A percentile compares a stretch with the other conserved stretches of the same genome.
Evolutionary conservation across 2,113 vertebrate genomes (phyloP).

Genomic region (Atrichornis clamosus): DNA sequence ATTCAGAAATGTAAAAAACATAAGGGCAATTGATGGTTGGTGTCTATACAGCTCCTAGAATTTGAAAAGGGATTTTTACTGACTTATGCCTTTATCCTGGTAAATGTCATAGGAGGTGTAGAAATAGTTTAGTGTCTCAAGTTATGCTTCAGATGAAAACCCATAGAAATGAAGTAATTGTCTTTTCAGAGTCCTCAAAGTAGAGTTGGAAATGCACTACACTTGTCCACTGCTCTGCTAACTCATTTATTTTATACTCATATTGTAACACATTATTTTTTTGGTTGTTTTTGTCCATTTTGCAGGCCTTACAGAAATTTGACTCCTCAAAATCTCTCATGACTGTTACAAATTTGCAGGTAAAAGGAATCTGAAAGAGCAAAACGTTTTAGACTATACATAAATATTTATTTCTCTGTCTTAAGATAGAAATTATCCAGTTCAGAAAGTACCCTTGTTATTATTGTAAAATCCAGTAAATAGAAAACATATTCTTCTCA

Average conservation of each 20-base stretch:
- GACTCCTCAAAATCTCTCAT: conserved; percentile 66
- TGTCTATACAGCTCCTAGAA: not conserved
- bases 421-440: not conserved
- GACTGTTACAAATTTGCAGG: conserved; percentile 70
- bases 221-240: not conserved
- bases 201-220: not conserved
- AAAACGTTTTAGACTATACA: not conserved
- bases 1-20: not conserved
- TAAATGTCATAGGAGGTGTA: not conserved
- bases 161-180: not conserved
- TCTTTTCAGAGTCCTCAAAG: not conserved
- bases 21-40: not conserved
- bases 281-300: conserved; percentile 28
- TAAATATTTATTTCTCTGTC: not conserved
- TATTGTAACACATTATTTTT: not conserved
- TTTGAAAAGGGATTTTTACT: not conserved
- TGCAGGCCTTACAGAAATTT: conserved; percentile 63
- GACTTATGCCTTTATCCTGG: not conserved
- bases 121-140: not conserved
- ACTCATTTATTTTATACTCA: not conserved
- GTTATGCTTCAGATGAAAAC: not conserved
- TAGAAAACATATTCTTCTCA: not conserved
- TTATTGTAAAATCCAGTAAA: not conserved
- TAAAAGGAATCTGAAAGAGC: conserved; percentile 26
- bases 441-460: not conserved